Base-by-base conservation (phyloP, 2,888 invertebrate species). In the Stenodera caucasica region DNA sequence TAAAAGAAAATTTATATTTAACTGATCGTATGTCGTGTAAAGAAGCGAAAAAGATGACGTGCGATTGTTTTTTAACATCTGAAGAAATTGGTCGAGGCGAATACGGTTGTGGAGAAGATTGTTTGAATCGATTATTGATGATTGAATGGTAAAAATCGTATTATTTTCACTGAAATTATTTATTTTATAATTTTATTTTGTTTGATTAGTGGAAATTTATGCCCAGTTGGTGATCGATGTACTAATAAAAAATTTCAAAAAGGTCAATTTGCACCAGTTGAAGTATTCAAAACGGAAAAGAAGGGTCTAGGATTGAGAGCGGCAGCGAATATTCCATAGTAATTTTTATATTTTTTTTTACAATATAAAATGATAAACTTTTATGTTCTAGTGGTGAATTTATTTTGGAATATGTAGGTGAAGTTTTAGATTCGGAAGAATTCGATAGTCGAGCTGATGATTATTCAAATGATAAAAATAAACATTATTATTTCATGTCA, bases 401-500 rank as follows among this genome's bases (percentile, higher is more conserved):
- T 81, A 89, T 99, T 51, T 91, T 98, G 88, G 99, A 99, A 79
- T 99, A 99, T 78, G 93, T 99, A 0, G 99, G 99, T 0, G 99
- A 99, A 83, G 96, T 99, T 0, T 83, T 98, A 8, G 92, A 95
- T 79, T 90, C 90, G 53, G 89, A 90, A 67, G 93, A 94, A 78
- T 98, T 98, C 81, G 91, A 92, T 76, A 86, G 88, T 57, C 86
- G 98, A 7, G 92, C 94, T 0, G 90, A 91, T 72, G 87, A 90
- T 49, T 98, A 98, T 80, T 93, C 95, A 0, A 89, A 91, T 70
- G 92, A 92, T 61, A 94, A 94, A 78, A 92, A 92, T 76, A 85
- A 88, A 33, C 98, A 99, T 81, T 96, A 96, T 79, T 99, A 98
- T 81, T 98, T 98, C 79, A 98, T 99, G 98, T 92, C 97, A 0